Evolutionary conservation across 37 sponge, comb jelly and placozoan species (phyloP).

Genomic region (Dysidea cf. avara): DNA sequence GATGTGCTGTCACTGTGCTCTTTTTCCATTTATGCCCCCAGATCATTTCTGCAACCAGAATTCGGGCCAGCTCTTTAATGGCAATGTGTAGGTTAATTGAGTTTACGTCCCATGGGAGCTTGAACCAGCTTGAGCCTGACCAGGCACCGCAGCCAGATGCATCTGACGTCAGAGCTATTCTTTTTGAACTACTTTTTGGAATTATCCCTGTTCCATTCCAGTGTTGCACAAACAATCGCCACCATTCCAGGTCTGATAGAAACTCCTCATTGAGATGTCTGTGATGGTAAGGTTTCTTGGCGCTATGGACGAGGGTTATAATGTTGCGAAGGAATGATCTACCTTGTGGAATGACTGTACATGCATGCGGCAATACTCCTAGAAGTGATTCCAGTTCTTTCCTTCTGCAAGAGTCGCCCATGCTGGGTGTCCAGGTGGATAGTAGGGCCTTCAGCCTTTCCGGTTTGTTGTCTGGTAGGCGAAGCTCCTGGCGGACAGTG

Average conservation of each 20-base stretch:
- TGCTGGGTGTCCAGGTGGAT: not conserved
- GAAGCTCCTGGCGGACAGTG: constrained; percentile 22
- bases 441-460: not conserved
- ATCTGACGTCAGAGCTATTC: constrained; percentile 27
- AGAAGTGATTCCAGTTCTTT: constrained; percentile 37
- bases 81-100: constrained; percentile 5
- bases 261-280: constrained; percentile 32
- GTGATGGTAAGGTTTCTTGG: constrained; percentile 28
- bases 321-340: constrained; percentile 25
- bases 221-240: constrained; percentile 1
- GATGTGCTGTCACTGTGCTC: not conserved
- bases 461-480: constrained; percentile 48
- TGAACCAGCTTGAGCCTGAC: constrained; percentile 29
- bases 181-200: not conserved
- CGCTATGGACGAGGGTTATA: constrained; percentile 5
- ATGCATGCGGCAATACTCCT: constrained; percentile 33
- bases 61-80: constrained; percentile 48
- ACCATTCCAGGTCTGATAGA: constrained; percentile 24
- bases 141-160: constrained; percentile 65
- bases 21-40: constrained; percentile 15
- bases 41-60: constrained; percentile 24
- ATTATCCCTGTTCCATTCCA: constrained; percentile 21
- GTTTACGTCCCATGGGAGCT: constrained; percentile 15
- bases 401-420: constrained; percentile 3
- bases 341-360: constrained; percentile 35